These are phyloP conservation scores for Silurus glanis DNA, from an alignment of 2,113 vertebrate genomes.

Conservation along the genomic window DNA sequence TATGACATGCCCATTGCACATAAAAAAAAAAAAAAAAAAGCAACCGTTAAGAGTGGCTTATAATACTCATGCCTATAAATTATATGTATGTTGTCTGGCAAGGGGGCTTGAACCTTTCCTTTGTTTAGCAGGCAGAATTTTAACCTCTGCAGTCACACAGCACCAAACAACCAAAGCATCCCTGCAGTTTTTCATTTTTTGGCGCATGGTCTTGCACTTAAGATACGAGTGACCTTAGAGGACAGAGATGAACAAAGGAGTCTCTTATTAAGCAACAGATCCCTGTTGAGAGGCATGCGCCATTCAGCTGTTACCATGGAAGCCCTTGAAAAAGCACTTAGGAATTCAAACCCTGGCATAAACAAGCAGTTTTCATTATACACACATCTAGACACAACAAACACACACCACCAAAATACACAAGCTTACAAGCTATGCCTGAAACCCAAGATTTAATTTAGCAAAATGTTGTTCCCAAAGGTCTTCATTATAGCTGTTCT, in stretches of 20 bases:
- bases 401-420: constrained; percentile 29
- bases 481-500: not conserved
- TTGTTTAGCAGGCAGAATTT: constrained; percentile 26
- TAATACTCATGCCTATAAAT: constrained; percentile 49
- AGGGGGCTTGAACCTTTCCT: not conserved
- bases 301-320: constrained; percentile 79
- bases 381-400: constrained; percentile 36
- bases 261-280: constrained; percentile 75
- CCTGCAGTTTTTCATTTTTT: constrained; percentile 13
- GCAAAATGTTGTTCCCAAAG: not conserved
- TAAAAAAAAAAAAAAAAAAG: constrained; percentile 43
- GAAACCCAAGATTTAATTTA: not conserved
- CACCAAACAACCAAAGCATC: constrained; percentile 15
- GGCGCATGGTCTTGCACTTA: constrained; percentile 15
- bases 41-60: constrained; percentile 56
- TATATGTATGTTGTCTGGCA: constrained; percentile 46
- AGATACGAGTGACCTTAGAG: constrained; percentile 34
- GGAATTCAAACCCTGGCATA: constrained; percentile 71
- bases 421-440: not conserved
- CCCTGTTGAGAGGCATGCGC: constrained; percentile 75
- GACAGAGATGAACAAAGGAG: constrained; percentile 65
- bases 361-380: constrained; percentile 59
- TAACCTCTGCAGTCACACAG: constrained; percentile 14
- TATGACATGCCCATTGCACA: constrained; percentile 28
- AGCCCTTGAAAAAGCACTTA: constrained; percentile 68